phyloP scores from a whole-genome alignment of 2,888 invertebrate species.

The Torymus auratus region DNA sequence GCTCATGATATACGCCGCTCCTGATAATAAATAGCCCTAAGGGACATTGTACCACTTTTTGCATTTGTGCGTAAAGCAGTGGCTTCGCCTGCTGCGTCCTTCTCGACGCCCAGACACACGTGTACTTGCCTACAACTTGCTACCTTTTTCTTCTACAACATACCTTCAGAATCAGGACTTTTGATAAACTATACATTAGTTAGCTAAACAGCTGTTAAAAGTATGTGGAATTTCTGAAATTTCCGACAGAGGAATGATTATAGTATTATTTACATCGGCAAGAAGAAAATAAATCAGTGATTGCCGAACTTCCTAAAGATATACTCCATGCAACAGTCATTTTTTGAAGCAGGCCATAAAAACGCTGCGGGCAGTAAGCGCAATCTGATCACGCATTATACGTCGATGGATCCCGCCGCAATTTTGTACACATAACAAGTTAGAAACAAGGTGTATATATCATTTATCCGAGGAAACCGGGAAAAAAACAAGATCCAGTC shows the following conservation, averaged over 20 bases:
- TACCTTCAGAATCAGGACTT: no score
- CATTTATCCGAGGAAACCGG: conserved; percentile 47
- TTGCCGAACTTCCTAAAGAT: neutral
- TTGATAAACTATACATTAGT: no score
- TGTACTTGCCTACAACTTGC: neutral
- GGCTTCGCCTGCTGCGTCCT: neutral
- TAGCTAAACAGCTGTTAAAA: no score
- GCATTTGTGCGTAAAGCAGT: conserved; percentile 14
- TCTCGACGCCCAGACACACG: neutral
- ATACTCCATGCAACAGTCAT: no score
- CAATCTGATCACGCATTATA: conserved; percentile 41
- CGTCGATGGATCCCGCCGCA: conserved; percentile 23
- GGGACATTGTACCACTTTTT: conserved; percentile 51
- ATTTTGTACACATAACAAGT: conserved; percentile 34
- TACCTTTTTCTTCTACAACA: no score
- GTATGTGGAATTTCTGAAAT: no score
- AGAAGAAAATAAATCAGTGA: neutral
- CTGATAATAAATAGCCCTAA: conserved; percentile 51
- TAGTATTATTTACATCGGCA: no score
- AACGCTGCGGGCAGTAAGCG: neutral
- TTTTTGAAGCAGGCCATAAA: no score
- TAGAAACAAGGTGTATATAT: conserved; percentile 44
- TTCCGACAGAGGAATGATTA: no score
- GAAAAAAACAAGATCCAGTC: conserved; percentile 43
- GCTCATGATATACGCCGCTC: conserved; percentile 36